Evolutionary conservation across 2,113 vertebrate genomes (phyloP), one percentile per base, ranked within the genome.

Genomic region (Beaufortia kweichowensis): DNA sequence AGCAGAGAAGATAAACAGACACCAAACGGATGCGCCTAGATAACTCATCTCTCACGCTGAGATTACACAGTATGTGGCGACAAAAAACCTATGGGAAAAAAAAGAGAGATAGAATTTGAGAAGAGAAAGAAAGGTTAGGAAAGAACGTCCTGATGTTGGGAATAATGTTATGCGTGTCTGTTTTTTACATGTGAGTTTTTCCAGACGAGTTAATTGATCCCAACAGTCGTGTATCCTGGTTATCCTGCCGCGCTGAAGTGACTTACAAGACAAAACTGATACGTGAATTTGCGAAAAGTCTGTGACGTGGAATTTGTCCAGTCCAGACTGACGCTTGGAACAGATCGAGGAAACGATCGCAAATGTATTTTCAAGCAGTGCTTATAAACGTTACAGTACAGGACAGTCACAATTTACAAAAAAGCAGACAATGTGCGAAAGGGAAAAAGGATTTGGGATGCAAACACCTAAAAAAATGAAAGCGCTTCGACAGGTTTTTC

Each of bases 171-270:
- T 15, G n/a, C 2, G 65, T 74, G 33, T 82, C 85, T 88, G 86
- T 39, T 89, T 87, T 85, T 77, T 60, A 83, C 81, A 84, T 85
- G 4, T 3, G 48, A 15, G 14, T 15, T 23, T 39, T 71, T 60
- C 53, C 71, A 28, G 48, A 17, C 1, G 17, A 8, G n/a, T 21
- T 53, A 53, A 53, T 19, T 21, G n/a, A 19, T 2, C 48, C 17
- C 48, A 21, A 53, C 48, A 21, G 19, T 41, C 53, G 8, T 23
- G 4, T 35, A 57, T 19, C 21, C 1, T 46, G 17, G 50, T 24
- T 71, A 23, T 71, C 53, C 21, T 41, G 53, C 9, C 11, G 26
- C 6, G 3, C n/a, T 1, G 19, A 63, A 3, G n/a, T 2, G 3
- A 23, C 28, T 35, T 35, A 15, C 33, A 53, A 41, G 31, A 26